phyloP scores from a whole-genome alignment of 2,888 invertebrate species.

The Trichopria drosophilae region DNA sequence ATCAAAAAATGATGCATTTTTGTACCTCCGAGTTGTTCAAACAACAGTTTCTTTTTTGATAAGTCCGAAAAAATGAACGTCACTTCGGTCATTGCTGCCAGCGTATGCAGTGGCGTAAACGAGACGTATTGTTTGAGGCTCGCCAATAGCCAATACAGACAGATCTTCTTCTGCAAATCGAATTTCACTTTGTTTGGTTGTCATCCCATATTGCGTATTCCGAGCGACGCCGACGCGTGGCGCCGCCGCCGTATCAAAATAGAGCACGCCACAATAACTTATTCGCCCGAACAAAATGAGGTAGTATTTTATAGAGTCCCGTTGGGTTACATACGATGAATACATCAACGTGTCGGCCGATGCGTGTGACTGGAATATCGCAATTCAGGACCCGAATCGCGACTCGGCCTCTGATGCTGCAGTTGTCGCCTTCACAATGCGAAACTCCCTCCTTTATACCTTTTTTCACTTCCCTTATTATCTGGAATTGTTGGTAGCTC shows the following conservation, averaged over 20 bases:
- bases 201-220: slow-evolving; percentile 54
- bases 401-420: too few species aligned
- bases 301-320: slow-evolving; percentile 58
- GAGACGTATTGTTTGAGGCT: slow-evolving; percentile 43
- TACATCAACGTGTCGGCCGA: slow-evolving; percentile 52
- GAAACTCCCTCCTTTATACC: too few species aligned
- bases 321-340: slow-evolving; percentile 57
- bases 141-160: slow-evolving; percentile 26
- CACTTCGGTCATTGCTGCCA: too few species aligned
- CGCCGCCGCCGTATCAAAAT: slow-evolving; percentile 54
- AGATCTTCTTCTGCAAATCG: slow-evolving; percentile 36
- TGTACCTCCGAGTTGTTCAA: not conserved
- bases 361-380: slow-evolving; percentile 56
- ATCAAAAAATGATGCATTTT: not conserved
- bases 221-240: slow-evolving; percentile 42
- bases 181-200: slow-evolving; percentile 54
- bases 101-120: slow-evolving; percentile 31
- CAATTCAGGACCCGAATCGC: slow-evolving; percentile 27
- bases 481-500: too few species aligned
- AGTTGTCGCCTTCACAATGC: too few species aligned
- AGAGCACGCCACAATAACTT: slow-evolving; percentile 57
- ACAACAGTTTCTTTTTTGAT: not conserved
- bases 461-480: too few species aligned
- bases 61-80: too few species aligned
- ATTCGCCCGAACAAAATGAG: slow-evolving; percentile 56